Base-by-base conservation (phyloP, 2,113 vertebrate species). In the Toxotes jaculatrix region DNA sequence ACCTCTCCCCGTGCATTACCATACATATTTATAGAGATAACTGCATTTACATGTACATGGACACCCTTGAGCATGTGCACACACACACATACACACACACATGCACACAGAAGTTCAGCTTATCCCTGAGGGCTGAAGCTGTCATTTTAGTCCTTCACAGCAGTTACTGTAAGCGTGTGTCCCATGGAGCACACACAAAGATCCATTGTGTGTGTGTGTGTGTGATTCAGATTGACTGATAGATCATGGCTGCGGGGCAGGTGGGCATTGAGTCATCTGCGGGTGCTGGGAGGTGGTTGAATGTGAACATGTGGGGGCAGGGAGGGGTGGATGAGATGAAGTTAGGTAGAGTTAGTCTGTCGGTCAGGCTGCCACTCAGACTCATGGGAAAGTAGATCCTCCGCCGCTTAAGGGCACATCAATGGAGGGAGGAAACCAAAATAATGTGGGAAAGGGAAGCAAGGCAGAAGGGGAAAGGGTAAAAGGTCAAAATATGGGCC, bases 1-100 rank as follows among this genome's bases (percentile, higher is more conserved):
- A 45, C 66, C 81, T 42, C 73, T 42, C 67, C 31, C 62, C 5
- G 61, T 89, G 83, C 82, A 87, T 92, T 91, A 80, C 70, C 88
- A 91, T 90, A 77, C 89, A 92, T 92, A 94, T 90, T 91, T 87
- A 93, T 92, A 85, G 87, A 76, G 7, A 80, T 86, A 90, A 79
- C 80, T 77, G 56, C 85, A 89, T 91, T 90, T 87, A 89, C 88
- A 89, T 91, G 83, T 70, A 79, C 86, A 71, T 43, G 66, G 61
- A 84, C 69, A 89, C 55, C 79, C 75, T 55, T 76, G 79, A 79
- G 77, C 80, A 59, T 38, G 63, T 62, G 61, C 59, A 57, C 63
- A 56, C 65, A 63, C 65, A 45, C 1, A 69, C 67, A 73, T 40
- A 65, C 70, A 76, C 55, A 79, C n/a, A 79, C 60, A 62, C 14